These are phyloP conservation scores for Zonitis immaculata DNA, from an alignment of 2,888 invertebrate genomes.

Conservation along the genomic window DNA sequence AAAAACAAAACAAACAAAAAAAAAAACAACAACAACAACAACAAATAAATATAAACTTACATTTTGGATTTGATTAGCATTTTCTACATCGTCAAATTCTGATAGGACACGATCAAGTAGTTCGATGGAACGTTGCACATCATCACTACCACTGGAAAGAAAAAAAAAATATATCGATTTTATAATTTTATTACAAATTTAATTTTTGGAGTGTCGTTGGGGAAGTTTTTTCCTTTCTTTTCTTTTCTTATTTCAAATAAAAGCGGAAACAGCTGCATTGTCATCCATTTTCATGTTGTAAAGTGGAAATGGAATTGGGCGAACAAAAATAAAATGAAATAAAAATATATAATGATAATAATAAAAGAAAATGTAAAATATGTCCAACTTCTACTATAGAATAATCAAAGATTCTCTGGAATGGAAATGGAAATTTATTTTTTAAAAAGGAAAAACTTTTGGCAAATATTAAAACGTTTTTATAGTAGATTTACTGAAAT, in stretches of 20 bases:
- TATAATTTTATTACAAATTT: too few species aligned
- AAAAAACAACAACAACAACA: too few species aligned
- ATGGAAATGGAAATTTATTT: too few species aligned
- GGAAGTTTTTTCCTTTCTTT: too few species aligned
- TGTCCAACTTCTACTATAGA: neutral
- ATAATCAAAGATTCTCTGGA: neutral
- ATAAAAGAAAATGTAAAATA: neutral
- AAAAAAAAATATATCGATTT: constrained; percentile 1
- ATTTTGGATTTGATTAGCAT: constrained; percentile 56
- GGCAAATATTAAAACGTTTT: too few species aligned
- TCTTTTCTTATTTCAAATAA: neutral
- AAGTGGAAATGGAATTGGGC: constrained; percentile 13
- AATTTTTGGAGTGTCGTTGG: too few species aligned
- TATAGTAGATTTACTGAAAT: too few species aligned
- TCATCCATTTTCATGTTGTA: constrained; percentile 11
- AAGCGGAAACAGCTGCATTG: neutral
- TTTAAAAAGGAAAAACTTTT: too few species aligned
- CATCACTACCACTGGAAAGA: constrained; percentile 68
- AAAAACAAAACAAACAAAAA: too few species aligned
- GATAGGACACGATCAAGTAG: constrained; percentile 84
- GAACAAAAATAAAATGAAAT: constrained; percentile 8
- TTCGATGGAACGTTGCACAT: constrained; percentile 84
- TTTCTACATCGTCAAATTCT: constrained; percentile 79
- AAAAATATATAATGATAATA: neutral
- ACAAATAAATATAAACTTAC: constrained; percentile 36